Percentiles rank a stretch among this genome's conserved stretches.
Conservation (phyloP, 2,113 vertebrate species). For the Corythaeola cristata region DNA sequence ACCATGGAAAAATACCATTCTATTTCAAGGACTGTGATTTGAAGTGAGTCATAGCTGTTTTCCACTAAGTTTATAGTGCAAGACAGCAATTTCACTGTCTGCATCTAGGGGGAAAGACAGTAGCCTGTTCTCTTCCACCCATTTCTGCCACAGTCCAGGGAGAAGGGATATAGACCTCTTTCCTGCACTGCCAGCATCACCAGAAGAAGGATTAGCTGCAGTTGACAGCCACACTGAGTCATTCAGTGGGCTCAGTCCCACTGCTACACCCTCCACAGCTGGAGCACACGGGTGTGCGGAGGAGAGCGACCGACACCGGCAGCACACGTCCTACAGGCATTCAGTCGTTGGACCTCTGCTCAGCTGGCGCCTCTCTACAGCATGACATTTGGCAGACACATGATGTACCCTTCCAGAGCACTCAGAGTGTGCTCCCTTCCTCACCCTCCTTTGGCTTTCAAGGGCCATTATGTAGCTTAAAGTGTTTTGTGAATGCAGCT, state of each 20-base stretch:
- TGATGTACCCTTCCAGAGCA: background rate
- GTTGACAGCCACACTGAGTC: background rate
- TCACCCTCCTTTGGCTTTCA: constrained; percentile 33
- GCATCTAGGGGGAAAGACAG: background rate
- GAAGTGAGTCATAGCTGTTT: background rate
- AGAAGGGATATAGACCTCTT: background rate
- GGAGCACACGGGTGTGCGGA: background rate
- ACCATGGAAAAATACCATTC: background rate
- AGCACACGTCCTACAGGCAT: background rate
- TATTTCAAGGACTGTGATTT: background rate
- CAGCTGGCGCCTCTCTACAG: constrained; percentile 7
- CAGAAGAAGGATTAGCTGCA: background rate
- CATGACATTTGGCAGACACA: background rate
- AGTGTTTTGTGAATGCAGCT: constrained; percentile 35
- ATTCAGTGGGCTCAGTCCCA: background rate
- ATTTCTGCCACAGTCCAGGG: background rate
- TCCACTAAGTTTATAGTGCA: background rate
- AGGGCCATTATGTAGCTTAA: constrained; percentile 31
- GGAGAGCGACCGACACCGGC: fast-evolving
- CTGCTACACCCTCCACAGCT: background rate
- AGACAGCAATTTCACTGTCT: background rate
- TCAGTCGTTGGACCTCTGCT: background rate
- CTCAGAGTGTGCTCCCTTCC: background rate
- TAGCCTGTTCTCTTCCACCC: background rate
- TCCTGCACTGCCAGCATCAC: background rate